Evolutionary conservation across 2,797 vertebrate genomes (phyloP), one percentile per base, ranked within the genome.

Genomic region (Cyclopterus lumpus): DNA sequence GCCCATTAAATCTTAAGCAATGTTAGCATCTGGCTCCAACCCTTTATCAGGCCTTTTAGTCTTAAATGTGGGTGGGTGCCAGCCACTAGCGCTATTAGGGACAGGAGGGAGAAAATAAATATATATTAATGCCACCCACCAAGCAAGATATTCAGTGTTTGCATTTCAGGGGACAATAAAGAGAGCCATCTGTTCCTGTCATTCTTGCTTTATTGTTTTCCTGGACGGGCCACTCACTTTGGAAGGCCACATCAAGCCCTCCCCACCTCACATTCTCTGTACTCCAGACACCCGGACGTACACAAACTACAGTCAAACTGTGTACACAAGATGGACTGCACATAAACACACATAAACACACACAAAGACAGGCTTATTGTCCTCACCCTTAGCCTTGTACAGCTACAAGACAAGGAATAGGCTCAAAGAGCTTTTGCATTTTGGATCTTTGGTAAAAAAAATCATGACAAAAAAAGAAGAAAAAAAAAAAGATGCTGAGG

Each of bases 161-260:
- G 93, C 93, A 94, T 95, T 96, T 94, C 92, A 91, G 91, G 88
- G 90, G 92, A 94, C 93, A 94, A 94, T 95, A 95, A 95, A 95
- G 92, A 90, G 81, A 89, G 88, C 94, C 94, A 94, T 94, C 94
- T 95, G 95, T 94, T 94, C 90, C 88, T 94, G 92, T 95, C 94
- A 94, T 93, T 93, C 60, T 82, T 93, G 88, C 87, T 95, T 94
- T 95, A 94, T 94, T 93, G 93, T 93, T 91, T 91, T 88, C 81
- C 91, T 92, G 90, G 32, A 82, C 16, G 88, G 89, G 86, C 89
- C 86, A 79, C 88, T 92, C 86, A 83, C 83, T 87, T 91, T 92
- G 83, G 91, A 93, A 91, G 82, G 71, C 81, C 79, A 81, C 86
- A 88, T 85, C 84, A 73, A 82, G 75, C 75, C 86, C 83, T 71